phyloP scores from a whole-genome alignment of 2,888 invertebrate genomes.

The Drosophila robusta region DNA sequence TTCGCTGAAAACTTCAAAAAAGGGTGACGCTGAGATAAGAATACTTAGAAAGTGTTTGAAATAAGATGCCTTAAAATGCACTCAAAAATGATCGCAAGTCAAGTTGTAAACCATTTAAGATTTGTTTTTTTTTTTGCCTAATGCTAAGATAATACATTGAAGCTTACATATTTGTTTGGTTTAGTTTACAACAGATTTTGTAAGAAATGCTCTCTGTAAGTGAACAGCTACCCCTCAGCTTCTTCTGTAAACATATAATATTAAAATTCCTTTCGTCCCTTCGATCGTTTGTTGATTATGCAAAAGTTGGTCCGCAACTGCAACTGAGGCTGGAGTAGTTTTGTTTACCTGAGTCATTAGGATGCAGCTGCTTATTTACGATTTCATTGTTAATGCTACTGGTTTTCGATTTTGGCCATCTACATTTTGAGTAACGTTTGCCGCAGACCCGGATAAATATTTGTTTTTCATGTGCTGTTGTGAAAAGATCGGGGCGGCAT shows the following conservation, averaged over 20 bases:
- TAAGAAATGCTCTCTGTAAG: too few relatives aligned
- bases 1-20: conserved; percentile 6
- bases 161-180: too few relatives aligned
- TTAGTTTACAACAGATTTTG: too few relatives aligned
- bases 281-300: conserved; percentile 16
- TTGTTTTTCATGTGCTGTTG: conserved; percentile 78
- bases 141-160: too few relatives aligned
- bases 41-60: conserved; percentile 19
- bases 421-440: conserved; percentile 28
- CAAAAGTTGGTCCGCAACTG: conserved; percentile 25
- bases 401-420: conserved; percentile 61
- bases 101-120: too few relatives aligned
- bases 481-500: conserved; percentile 73
- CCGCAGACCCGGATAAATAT: conserved; percentile 50
- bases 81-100: not conserved
- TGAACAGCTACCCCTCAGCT: too few relatives aligned
- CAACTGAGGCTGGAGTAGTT: not conserved
- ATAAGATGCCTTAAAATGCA: not conserved
- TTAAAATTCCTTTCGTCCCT: not conserved
- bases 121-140: too few relatives aligned
- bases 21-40: conserved; percentile 1
- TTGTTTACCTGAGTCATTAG: conserved; percentile 54
- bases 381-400: conserved; percentile 64
- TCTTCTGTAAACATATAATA: too few relatives aligned
- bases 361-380: conserved; percentile 47